Conservation (phyloP, 2,113 vertebrate genomes). For the Carlito syrichta region DNA sequence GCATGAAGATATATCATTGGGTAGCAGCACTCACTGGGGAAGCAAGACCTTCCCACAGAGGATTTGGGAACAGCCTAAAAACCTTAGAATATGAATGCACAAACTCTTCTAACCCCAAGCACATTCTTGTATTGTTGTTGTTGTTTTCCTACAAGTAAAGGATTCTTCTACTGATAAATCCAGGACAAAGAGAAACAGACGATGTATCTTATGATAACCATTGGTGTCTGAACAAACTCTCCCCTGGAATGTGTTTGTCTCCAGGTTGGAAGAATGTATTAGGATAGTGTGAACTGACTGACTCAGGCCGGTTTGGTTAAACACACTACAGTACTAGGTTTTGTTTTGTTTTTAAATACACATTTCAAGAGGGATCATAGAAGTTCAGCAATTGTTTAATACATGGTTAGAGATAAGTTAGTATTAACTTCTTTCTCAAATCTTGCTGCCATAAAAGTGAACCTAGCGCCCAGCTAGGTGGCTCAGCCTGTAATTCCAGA, state of each 20-base stretch:
- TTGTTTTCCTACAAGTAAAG: not conserved
- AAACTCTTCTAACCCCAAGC: not conserved
- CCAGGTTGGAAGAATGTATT: not conserved
- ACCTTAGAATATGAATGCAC: not conserved
- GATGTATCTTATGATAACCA: not conserved
- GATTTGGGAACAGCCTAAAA: not conserved
- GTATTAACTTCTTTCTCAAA: not conserved
- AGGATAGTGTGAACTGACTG: not conserved
- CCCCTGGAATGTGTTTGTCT: not conserved
- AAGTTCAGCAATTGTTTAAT: not conserved
- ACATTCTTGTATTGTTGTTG: not conserved
- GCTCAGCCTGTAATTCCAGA: too few relatives aligned
- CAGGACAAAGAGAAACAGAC: not conserved
- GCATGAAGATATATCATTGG: not conserved
- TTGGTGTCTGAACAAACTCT: not conserved
- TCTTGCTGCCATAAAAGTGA: not conserved
- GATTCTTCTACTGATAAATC: not conserved
- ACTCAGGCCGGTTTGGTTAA: not conserved
- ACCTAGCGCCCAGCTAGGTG: too few relatives aligned
- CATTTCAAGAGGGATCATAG: not conserved
- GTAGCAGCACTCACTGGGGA: not conserved
- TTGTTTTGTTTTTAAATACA: not conserved
- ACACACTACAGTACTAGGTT: not conserved
- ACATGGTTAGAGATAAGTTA: not conserved
- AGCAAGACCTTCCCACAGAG: not conserved